Evolutionary conservation across 2,797 vertebrate species (phyloP).

Genomic region (Pachyuromys duprasi): DNA sequence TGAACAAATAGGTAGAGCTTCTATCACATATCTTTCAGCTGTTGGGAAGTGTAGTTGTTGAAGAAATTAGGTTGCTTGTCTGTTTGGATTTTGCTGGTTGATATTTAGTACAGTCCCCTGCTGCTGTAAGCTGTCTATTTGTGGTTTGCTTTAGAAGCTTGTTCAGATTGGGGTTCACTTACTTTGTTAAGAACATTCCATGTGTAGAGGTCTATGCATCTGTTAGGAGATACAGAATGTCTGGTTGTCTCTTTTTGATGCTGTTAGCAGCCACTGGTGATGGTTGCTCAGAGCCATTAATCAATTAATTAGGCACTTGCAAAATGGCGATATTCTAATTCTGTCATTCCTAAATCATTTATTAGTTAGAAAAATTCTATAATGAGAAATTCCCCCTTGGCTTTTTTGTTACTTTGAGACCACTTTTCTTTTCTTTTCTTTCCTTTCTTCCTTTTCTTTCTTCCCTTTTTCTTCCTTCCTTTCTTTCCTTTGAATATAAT

Average conservation of each 20-base stretch:
- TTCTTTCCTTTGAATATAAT: background rate
- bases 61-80: background rate
- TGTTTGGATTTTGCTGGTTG: conserved; percentile 39
- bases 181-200: conserved; percentile 40
- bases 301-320: conserved; percentile 35
- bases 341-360: conserved; percentile 39
- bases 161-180: conserved; percentile 13
- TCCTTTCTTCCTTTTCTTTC: no score
- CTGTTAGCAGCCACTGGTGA: background rate
- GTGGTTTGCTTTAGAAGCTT: conserved; percentile 44
- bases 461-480: no score
- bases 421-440: background rate
- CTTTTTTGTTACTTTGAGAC: conserved; percentile 39
- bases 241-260: background rate
- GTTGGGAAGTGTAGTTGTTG: background rate
- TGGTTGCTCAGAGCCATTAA: conserved; percentile 27
- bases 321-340: conserved; percentile 54
- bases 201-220: background rate
- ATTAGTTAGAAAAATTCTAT: conserved; percentile 56
- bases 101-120: background rate
- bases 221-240: background rate
- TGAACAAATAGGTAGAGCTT: background rate
- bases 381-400: conserved; percentile 49
- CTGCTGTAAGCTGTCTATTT: background rate
- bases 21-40: background rate